Evolutionary conservation across 2,888 invertebrate genomes (phyloP).

Genomic region (Lomographa bimaculata): DNA sequence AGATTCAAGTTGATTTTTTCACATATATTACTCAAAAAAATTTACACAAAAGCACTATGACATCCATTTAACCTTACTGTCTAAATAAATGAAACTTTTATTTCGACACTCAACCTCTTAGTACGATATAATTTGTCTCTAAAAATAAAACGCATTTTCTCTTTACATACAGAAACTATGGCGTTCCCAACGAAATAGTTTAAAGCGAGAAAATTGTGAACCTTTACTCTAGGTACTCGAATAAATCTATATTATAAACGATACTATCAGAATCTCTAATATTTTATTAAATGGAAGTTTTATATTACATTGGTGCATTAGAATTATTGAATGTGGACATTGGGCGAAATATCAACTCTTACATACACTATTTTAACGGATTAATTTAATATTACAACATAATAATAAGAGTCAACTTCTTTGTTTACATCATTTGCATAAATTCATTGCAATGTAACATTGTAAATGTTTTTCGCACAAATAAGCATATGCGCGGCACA

Average conservation of each 20-base stretch:
- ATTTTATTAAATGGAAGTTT: constrained; percentile 61
- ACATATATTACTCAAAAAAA: constrained; percentile 85
- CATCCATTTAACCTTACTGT: constrained; percentile 84
- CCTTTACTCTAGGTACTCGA: constrained; percentile 48
- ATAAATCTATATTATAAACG: constrained; percentile 50
- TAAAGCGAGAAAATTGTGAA: constrained; percentile 63
- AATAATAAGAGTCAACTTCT: neutral
- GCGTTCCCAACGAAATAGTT: constrained; percentile 73
- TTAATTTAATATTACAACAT: constrained; percentile 36
- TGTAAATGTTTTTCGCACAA: too few species aligned
- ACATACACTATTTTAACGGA: constrained; percentile 52
- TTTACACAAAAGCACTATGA: constrained; percentile 85
- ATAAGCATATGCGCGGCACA: too few species aligned
- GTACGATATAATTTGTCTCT: constrained; percentile 80
- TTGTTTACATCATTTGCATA: constrained; percentile 3
- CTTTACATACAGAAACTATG: constrained; percentile 68
- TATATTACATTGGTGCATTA: constrained; percentile 77
- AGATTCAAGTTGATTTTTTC: constrained; percentile 59
- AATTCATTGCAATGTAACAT: neutral
- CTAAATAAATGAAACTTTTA: constrained; percentile 81
- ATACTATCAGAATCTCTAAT: constrained; percentile 59
- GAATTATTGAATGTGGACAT: constrained; percentile 70
- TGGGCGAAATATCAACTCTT: constrained; percentile 66
- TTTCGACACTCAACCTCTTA: constrained; percentile 80
- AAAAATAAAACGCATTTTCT: constrained; percentile 80